Conservation (phyloP, 2,888 invertebrate genomes). For the Hypselothyrea guttata region DNA sequence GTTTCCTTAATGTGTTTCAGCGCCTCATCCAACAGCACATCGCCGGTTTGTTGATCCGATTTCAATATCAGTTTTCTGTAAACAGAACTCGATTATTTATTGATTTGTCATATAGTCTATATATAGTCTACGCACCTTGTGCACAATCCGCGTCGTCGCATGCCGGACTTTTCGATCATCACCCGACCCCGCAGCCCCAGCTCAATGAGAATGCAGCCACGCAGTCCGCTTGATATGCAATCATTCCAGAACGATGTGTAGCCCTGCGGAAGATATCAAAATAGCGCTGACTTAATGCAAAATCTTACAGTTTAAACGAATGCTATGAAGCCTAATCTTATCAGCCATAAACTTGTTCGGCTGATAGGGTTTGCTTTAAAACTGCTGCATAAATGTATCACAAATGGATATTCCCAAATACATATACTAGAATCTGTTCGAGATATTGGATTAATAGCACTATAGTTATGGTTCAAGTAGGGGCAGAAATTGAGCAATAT, state of each 20-base stretch:
- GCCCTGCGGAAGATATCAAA: slow-evolving; percentile 85
- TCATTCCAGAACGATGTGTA: slow-evolving; percentile 99
- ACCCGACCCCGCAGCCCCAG: slow-evolving; percentile 96
- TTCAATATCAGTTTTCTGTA: slow-evolving; percentile 89
- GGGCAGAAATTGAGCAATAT: too few species aligned
- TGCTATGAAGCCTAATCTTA: too few species aligned
- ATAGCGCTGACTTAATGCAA: neutral
- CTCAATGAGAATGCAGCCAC: slow-evolving; percentile 99
- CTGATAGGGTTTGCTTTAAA: too few species aligned
- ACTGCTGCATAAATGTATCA: too few species aligned
- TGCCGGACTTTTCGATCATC: slow-evolving; percentile 97
- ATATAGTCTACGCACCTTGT: slow-evolving; percentile 86
- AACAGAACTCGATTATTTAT: neutral
- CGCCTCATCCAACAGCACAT: slow-evolving; percentile 97
- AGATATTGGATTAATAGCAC: too few species aligned
- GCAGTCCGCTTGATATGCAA: slow-evolving; percentile 98
- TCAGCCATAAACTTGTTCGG: too few species aligned
- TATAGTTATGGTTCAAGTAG: too few species aligned
- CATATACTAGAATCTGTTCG: too few species aligned
- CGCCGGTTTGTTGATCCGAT: slow-evolving; percentile 97
- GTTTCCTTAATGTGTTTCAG: slow-evolving; percentile 99
- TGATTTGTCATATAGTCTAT: neutral
- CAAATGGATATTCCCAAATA: too few species aligned
- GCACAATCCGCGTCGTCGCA: slow-evolving; percentile 95
- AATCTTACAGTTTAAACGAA: too few species aligned